A percentile compares a stretch with the other conserved stretches of the same genome.
Conservation (phyloP, 2,797 vertebrate species). For the Malacoraja senta region DNA sequence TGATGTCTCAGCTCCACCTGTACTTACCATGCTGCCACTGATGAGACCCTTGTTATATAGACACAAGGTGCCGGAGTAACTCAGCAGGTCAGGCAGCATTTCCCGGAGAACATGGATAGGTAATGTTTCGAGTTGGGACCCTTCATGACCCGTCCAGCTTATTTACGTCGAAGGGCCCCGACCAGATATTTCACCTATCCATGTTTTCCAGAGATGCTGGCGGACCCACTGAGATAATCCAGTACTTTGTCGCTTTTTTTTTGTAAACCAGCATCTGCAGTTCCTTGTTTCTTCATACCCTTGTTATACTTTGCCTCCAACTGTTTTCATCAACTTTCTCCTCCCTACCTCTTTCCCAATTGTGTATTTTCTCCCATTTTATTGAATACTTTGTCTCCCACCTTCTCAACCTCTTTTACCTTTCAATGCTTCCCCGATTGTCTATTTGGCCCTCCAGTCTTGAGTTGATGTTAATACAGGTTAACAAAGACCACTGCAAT, state of each 20-base stretch:
- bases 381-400: background rate
- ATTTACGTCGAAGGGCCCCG: too few species aligned
- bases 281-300: background rate
- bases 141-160: too few species aligned
- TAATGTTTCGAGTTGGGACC: too few species aligned
- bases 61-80: too few species aligned
- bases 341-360: background rate
- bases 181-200: too few species aligned
- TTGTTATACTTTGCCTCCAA: background rate
- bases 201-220: too few species aligned
- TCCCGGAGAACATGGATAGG: too few species aligned
- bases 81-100: too few species aligned
- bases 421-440: background rate
- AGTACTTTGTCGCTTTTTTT: too few species aligned
- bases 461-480: background rate
- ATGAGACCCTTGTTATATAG: too few species aligned
- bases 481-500: background rate
- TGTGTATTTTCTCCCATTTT: background rate
- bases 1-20: background rate
- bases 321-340: background rate
- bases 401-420: background rate
- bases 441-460: background rate
- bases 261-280: too few species aligned
- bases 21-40: background rate
- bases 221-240: too few species aligned